These are phyloP conservation scores for Orussus abietinus DNA, from an alignment of 1,140 invertebrate genomes.

Conservation along the genomic window DNA sequence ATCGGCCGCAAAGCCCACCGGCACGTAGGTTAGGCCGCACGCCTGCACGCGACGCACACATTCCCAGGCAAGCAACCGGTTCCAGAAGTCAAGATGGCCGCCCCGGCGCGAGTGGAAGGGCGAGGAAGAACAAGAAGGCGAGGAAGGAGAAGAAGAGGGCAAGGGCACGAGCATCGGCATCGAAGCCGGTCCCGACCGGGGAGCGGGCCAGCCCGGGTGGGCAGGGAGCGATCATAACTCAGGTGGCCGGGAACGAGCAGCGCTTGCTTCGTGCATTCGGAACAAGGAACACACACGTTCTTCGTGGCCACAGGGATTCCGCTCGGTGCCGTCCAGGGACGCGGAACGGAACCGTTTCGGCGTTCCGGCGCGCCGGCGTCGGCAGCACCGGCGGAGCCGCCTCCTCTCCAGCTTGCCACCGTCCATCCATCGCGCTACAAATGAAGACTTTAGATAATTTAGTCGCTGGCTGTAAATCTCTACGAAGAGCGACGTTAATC, in stretches of 20 bases:
- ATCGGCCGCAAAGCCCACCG: background rate
- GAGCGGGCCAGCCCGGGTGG: conserved; percentile 31
- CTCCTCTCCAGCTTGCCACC: conserved; percentile 24
- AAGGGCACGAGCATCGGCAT: conserved; percentile 14
- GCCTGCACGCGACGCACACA: conserved; percentile 9
- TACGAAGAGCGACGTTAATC: conserved; percentile 43
- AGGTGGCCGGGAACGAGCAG: conserved; percentile 42
- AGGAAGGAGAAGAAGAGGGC: conserved; percentile 21
- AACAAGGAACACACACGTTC: conserved; percentile 40
- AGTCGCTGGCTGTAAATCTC: conserved; percentile 42
- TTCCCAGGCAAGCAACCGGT: conserved; percentile 27
- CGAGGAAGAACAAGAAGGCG: conserved; percentile 7
- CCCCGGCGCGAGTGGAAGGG: conserved; percentile 26
- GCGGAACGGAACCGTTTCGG: conserved; percentile 6
- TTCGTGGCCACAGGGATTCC: background rate
- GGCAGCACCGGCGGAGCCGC: background rate
- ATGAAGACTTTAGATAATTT: conserved; percentile 50
- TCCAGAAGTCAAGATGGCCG: conserved; percentile 36
- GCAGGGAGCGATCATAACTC: conserved; percentile 45
- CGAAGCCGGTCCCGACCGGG: conserved; percentile 14
- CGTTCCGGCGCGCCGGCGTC: conserved; percentile 23
- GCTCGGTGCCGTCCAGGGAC: background rate
- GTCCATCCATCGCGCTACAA: conserved; percentile 33
- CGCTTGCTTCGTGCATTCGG: conserved; percentile 44
- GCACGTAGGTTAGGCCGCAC: background rate